Conservation (phyloP, 2,888 invertebrate species). For the Drosophila imparisetae region DNA sequence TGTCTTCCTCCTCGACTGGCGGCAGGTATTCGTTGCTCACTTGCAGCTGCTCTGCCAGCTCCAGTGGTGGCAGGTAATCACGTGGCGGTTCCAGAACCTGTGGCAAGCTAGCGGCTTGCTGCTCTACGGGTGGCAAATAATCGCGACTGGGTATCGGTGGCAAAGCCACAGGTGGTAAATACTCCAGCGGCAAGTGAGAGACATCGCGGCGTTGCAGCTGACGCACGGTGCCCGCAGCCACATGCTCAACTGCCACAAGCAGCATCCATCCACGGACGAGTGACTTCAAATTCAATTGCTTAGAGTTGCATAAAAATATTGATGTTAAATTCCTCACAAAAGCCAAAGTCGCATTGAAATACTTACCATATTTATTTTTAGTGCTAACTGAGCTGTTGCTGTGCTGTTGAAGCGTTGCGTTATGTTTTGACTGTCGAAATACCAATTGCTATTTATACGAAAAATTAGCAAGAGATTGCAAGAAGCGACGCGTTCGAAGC, state of each 20-base stretch:
- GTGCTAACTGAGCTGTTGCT: slow-evolving; percentile 15
- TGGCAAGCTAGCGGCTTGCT: slow-evolving; percentile 63
- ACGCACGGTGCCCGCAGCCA: slow-evolving; percentile 44
- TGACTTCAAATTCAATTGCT: slow-evolving; percentile 5
- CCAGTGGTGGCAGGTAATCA: slow-evolving; percentile 62
- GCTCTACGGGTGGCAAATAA: slow-evolving; percentile 78
- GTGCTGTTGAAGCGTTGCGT: slow-evolving; percentile 46
- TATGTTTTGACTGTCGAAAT: slow-evolving; percentile 71
- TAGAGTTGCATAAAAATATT: not conserved
- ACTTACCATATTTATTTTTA: slow-evolving; percentile 54
- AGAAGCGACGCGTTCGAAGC: slow-evolving; percentile 52
- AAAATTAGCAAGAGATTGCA: slow-evolving; percentile 73
- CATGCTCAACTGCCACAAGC: slow-evolving; percentile 21
- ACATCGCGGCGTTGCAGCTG: slow-evolving; percentile 73
- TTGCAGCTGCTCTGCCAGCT: slow-evolving; percentile 42
- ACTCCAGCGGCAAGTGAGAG: slow-evolving; percentile 72
- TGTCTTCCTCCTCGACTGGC: slow-evolving; percentile 36
- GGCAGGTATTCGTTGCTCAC: slow-evolving; percentile 68
- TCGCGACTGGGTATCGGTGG: slow-evolving; percentile 74
- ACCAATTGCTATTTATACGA: slow-evolving; percentile 74
- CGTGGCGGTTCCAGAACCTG: slow-evolving; percentile 63
- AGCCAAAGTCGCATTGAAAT: not conserved
- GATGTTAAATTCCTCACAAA: not conserved
- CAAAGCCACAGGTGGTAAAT: slow-evolving; percentile 74
- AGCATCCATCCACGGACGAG: slow-evolving; percentile 7